Conservation (phyloP, 92 coral and sea anemone genomes). For the Anthopleura xanthogrammica region DNA sequence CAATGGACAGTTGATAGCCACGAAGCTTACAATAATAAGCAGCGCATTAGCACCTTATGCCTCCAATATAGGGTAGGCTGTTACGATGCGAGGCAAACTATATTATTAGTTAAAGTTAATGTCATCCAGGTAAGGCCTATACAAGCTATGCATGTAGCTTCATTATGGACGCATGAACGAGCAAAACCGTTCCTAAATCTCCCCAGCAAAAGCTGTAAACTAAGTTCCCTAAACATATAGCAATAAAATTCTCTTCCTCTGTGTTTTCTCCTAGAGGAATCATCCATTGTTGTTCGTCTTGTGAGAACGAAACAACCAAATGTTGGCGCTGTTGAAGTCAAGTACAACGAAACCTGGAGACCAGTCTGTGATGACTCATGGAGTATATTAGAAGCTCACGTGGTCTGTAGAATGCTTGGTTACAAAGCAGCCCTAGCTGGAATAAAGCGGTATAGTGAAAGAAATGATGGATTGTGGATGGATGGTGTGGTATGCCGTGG, state of each 20-base stretch:
- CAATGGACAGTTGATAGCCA: no score
- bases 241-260: not conserved
- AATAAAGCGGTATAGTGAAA: not conserved
- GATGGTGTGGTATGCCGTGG: not conserved
- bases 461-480: not conserved
- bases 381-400: conserved; percentile 11
- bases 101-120: no score
- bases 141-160: no score
- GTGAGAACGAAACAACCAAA: not conserved
- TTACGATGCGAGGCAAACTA: no score
- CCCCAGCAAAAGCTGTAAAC: no score
- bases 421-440: conserved; percentile 2
- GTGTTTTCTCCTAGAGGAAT: not conserved
- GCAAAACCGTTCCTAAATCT: no score
- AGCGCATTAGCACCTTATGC: no score
- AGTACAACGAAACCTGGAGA: not conserved
- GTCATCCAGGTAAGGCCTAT: no score
- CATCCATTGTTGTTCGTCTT: not conserved
- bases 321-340: not conserved
- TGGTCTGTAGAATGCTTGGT: not conserved
- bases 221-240: no score
- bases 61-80: no score
- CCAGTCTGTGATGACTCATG: conserved; percentile 10
- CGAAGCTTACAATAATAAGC: no score
- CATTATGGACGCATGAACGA: no score